Conservation (phyloP, 2,888 invertebrate genomes). For the Rhagophthalmus giganteus region DNA sequence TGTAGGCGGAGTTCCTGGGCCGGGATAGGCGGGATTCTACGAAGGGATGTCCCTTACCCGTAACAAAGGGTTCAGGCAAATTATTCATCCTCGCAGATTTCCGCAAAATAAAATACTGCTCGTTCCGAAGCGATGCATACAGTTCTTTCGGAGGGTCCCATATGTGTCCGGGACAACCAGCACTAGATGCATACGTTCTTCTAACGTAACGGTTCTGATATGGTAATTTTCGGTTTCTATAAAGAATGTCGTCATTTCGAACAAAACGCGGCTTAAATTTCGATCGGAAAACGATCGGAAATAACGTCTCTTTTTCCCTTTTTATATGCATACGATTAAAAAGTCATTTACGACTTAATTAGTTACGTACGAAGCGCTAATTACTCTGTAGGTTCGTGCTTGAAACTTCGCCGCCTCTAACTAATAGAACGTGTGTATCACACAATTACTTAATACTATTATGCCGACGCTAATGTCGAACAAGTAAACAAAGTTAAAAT, state of each 20-base stretch:
- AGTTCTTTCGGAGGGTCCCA: conserved; percentile 40
- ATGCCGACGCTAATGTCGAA: too few species aligned
- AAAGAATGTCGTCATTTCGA: conserved; percentile 4
- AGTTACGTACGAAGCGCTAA: too few species aligned
- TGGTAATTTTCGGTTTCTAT: conserved; percentile 8
- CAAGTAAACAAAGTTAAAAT: too few species aligned
- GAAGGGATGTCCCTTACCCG: conserved; percentile 52
- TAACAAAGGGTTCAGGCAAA: conserved; percentile 54
- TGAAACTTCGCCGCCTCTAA: too few species aligned
- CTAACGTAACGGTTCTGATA: conserved; percentile 19
- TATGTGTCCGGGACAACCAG: conserved; percentile 39
- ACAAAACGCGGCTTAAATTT: too few species aligned
- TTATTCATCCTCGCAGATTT: conserved; percentile 56
- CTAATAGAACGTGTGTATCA: too few species aligned
- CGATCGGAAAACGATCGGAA: too few species aligned
- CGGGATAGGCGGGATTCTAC: conserved; percentile 51
- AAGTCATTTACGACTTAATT: too few species aligned
- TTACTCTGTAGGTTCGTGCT: too few species aligned
- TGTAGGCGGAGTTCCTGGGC: conserved; percentile 52
- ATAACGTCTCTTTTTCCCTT: too few species aligned
- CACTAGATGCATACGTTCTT: conserved; percentile 17
- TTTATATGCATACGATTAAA: too few species aligned
- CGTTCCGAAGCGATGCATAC: conserved; percentile 43
- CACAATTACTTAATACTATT: too few species aligned
- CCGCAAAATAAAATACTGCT: conserved; percentile 50